Base-by-base conservation (phyloP, 2,888 invertebrate species). In the Tuberolachnus salignus region DNA sequence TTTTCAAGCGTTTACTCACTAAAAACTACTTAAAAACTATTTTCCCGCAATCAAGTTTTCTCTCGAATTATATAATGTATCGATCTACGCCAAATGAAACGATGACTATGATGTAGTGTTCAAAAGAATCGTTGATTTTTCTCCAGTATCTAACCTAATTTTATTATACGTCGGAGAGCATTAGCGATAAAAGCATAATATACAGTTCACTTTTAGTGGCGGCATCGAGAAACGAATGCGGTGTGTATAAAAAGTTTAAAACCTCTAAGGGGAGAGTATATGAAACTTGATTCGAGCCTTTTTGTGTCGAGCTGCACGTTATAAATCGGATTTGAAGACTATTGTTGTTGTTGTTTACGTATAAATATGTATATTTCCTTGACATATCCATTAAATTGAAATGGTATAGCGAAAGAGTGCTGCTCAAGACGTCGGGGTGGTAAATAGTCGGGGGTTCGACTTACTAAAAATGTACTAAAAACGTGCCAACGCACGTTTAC, bases 241-340 rank as follows among this genome's bases (percentile, higher is more conserved):
- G 63, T 55, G n/a, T 34, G 42, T 64, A 74, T 51, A 64, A 73
- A 63, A 73, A 63, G 63, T 63, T 64, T 74, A 63, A 74, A 64
- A 53, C 42, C 73, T 34, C 6, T 23, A 53, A 63, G 21, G 73
- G 63, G 53, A 74, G 73, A 34, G 34, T 34, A n/a, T n/a, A n/a
- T n/a, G n/a, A 73, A 74, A 74, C 73, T 74, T 74, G 73, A 64
- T 74, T 74, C 64, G 64, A 74, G 53, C 73, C 63, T 74, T 74
- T 74, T 64, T 64, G 53, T 64, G 63, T 42, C 34, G 63, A 16
- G 14, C 19, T 21, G 55, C 8, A 53, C 63, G 63, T 64, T 74
- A 74, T 74, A 74, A 74, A 74, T 74, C 73, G 53, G 73, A 74
- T 74, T 74, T 74, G 53, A 21, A 53, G 63, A 63, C 51, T 42